Conservation (phyloP, 2,113 vertebrate genomes). For the Calidris pygmaea region DNA sequence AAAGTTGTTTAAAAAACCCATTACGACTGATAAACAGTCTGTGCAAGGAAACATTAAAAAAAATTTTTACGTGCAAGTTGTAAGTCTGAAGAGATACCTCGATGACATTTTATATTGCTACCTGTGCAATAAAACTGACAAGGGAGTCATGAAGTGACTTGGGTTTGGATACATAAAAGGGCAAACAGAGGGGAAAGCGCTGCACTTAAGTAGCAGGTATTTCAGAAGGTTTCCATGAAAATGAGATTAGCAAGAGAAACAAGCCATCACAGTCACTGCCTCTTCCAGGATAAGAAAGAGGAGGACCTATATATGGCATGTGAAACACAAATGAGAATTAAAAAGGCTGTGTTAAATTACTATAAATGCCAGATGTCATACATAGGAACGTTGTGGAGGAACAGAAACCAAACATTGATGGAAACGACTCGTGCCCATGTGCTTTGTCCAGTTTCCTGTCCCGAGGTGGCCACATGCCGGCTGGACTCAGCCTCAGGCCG, state of each 20-base stretch:
- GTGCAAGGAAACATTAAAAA: background rate
- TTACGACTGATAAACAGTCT: background rate
- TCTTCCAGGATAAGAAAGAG: background rate
- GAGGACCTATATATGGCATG: background rate
- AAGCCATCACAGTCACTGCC: background rate
- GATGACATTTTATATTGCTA: background rate
- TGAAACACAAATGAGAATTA: background rate
- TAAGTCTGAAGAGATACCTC: background rate
- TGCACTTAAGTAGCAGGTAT: background rate
- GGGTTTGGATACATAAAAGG: background rate
- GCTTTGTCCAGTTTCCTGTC: background rate
- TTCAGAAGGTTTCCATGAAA: background rate
- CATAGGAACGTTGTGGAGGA: background rate
- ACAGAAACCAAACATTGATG: background rate
- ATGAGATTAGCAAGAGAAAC: background rate
- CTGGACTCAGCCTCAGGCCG: background rate
- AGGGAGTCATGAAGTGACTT: background rate
- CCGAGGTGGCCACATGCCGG: background rate
- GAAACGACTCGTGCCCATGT: background rate
- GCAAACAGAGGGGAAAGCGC: background rate
- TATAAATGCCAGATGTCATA: background rate
- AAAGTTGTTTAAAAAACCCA: constrained; percentile 7
- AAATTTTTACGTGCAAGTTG: background rate
- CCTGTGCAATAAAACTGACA: background rate
- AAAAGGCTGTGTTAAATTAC: background rate